phyloP scores from a whole-genome alignment of 2,113 vertebrate genomes.

The Melospiza georgiana region DNA sequence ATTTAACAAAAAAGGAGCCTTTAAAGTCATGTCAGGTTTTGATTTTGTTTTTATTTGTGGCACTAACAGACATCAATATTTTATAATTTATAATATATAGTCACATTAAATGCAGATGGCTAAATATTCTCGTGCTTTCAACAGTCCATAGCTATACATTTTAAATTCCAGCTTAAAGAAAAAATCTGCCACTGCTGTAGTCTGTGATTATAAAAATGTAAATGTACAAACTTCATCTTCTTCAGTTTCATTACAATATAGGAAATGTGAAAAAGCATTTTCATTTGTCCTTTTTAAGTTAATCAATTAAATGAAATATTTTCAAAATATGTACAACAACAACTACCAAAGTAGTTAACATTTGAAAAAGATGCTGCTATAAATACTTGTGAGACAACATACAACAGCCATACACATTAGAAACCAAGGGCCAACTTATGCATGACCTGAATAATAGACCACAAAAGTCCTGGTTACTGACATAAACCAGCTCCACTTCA shows the following conservation, averaged over 20 bases:
- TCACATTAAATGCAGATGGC: slow-evolving; percentile 30
- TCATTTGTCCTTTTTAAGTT: slow-evolving; percentile 35
- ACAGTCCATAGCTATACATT: not conserved
- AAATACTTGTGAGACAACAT: slow-evolving; percentile 1
- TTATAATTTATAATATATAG: slow-evolving; percentile 51
- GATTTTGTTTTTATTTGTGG: slow-evolving; percentile 74
- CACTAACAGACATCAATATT: slow-evolving; percentile 68
- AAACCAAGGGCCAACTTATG: not conserved
- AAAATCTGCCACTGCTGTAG: not conserved
- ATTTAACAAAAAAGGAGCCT: not conserved
- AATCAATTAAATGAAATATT: slow-evolving; percentile 33
- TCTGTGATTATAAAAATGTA: slow-evolving; percentile 32
- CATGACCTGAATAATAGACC: not conserved
- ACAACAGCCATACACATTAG: not conserved
- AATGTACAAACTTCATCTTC: slow-evolving; percentile 36
- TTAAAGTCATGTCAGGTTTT: not conserved
- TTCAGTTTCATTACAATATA: slow-evolving; percentile 5
- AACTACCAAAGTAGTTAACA: not conserved
- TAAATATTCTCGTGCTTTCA: not conserved
- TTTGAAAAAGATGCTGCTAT: slow-evolving; percentile 10
- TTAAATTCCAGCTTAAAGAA: not conserved
- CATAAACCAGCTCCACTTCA: not conserved
- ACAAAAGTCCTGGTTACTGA: not conserved
- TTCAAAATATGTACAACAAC: slow-evolving; percentile 44
- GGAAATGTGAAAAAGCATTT: slow-evolving; percentile 40